Percentiles rank a stretch among this genome's conserved stretches.
Conservation (phyloP, 1,140 invertebrate genomes). For the Protaetia brevitarsis region DNA sequence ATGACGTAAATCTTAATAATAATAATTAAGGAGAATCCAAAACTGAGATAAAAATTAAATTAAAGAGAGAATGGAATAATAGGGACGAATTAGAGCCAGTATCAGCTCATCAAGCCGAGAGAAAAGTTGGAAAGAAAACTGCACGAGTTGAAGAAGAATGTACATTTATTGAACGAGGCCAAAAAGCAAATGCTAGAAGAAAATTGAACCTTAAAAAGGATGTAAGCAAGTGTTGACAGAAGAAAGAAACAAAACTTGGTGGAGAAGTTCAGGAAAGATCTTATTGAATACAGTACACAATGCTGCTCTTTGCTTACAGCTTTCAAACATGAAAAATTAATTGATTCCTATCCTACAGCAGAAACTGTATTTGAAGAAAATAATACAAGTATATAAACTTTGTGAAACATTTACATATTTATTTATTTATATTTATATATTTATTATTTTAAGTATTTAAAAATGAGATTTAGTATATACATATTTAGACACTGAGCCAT, state of each 20-base stretch:
- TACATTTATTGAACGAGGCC: neutral
- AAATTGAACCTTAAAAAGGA: neutral
- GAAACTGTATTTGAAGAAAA: neutral
- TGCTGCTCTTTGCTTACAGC: constrained; percentile 9
- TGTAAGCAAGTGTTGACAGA: neutral
- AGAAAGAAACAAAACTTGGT: constrained; percentile 6
- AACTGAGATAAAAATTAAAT: constrained; percentile 5
- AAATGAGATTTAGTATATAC: neutral
- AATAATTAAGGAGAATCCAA: neutral
- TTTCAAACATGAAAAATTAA: neutral
- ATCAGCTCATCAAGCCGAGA: neutral
- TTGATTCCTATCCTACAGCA: neutral
- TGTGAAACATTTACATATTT: neutral
- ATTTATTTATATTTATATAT: neutral
- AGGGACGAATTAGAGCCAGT: neutral
- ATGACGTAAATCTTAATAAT: neutral
- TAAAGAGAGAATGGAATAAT: constrained; percentile 2
- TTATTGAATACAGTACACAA: constrained; percentile 2
- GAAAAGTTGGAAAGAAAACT: constrained; percentile 2
- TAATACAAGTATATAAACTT: neutral
- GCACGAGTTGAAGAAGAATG: neutral
- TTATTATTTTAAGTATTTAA: neutral
- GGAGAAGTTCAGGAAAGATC: neutral
- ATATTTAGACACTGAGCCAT: neutral
- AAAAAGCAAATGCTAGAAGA: neutral